A percentile compares a stretch with the other conserved stretches of the same genome.
phyloP scores from a whole-genome alignment of 2,113 vertebrate genomes.

The Leucosticte australis region DNA sequence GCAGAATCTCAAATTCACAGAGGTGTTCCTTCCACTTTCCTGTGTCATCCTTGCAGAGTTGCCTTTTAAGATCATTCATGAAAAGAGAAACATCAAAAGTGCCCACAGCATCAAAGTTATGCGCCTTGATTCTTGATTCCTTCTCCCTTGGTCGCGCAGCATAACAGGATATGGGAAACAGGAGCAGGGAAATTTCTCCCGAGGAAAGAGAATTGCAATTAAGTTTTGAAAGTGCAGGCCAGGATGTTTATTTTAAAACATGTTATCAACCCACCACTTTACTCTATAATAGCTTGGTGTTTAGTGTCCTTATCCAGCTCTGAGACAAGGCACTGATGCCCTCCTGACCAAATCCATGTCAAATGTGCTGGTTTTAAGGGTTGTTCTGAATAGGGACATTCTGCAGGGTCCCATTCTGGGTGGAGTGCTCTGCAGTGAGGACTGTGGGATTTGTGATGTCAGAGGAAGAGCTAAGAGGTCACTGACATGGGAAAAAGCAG shows the following conservation, averaged over 20 bases:
- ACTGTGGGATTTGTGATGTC: neutral
- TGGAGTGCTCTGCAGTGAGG: neutral
- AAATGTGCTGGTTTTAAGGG: neutral
- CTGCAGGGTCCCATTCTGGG: neutral
- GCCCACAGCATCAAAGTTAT: neutral
- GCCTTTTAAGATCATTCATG: neutral
- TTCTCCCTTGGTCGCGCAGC: neutral
- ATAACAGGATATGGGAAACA: neutral
- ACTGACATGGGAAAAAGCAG: neutral
- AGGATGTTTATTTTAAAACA: conserved; percentile 32
- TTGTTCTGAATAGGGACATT: neutral
- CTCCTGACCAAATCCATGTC: neutral
- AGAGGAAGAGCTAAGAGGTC: neutral
- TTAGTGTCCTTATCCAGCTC: neutral
- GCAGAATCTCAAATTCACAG: neutral
- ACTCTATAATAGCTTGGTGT: neutral
- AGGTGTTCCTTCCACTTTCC: neutral
- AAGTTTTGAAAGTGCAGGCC: neutral
- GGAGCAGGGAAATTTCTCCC: neutral
- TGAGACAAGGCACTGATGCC: neutral
- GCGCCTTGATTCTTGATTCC: neutral
- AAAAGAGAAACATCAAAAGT: neutral
- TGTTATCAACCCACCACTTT: neutral
- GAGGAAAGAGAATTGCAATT: neutral
- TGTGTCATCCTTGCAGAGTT: neutral